Percentiles rank a stretch among this genome's conserved stretches.
Evolutionary conservation across 2,797 vertebrate species (phyloP).

Genomic region (Atherinosoma microstoma): DNA sequence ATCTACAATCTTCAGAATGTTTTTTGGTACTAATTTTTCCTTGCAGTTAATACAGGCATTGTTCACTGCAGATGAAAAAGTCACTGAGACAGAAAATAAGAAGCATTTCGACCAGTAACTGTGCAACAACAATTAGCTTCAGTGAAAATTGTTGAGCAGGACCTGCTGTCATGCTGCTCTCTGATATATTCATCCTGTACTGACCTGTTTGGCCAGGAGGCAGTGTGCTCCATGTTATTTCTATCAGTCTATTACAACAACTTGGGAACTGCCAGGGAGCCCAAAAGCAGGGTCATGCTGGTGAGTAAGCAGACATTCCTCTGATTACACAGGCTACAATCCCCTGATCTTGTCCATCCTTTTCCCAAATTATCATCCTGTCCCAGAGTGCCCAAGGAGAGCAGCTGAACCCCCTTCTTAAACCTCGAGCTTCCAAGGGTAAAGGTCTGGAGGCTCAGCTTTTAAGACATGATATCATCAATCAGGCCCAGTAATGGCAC

Average conservation of each 20-base stretch:
- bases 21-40: background rate
- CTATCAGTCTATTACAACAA: background rate
- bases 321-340: conserved; percentile 37
- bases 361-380: conserved; percentile 38
- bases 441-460: conserved; percentile 8
- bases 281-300: conserved; percentile 10
- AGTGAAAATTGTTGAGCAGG: background rate
- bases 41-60: background rate
- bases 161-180: conserved; percentile 16
- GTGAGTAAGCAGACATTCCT: conserved; percentile 47
- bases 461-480: conserved; percentile 7
- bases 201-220: conserved; percentile 27
- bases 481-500: conserved; percentile 3
- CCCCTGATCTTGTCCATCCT: conserved; percentile 28
- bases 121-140: no score
- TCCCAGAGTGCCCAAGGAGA: conserved; percentile 15
- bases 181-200: conserved; percentile 21
- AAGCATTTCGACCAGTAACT: background rate
- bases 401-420: conserved; percentile 12
- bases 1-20: background rate
- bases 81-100: background rate
- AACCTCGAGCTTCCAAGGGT: background rate
- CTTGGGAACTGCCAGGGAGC: background rate
- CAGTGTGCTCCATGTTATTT: conserved; percentile 10
- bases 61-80: no score